Percentiles rank a stretch among this genome's conserved stretches.
Conservation (phyloP, 2,888 invertebrate genomes). For the Gastrophysa polygoni region DNA sequence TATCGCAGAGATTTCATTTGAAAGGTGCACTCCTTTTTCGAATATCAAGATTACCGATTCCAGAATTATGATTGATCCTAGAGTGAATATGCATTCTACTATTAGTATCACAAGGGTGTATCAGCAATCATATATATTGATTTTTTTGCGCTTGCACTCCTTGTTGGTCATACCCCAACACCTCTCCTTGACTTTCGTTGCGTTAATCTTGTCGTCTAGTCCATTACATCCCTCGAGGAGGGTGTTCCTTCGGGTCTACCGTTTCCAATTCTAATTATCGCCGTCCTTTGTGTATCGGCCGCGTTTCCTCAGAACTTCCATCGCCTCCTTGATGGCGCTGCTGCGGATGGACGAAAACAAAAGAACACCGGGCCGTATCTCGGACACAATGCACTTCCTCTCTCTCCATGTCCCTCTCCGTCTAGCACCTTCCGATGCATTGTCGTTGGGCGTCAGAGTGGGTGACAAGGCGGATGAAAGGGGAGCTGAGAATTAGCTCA, state of each 20-base stretch:
- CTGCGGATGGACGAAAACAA: constrained; percentile 44
- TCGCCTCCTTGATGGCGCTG: not conserved
- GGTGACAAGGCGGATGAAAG: not conserved
- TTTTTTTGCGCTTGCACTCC: too few species aligned
- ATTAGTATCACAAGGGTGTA: too few species aligned
- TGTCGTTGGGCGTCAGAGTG: constrained; percentile 60
- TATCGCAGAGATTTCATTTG: too few species aligned
- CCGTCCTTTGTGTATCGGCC: not conserved
- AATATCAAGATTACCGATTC: too few species aligned
- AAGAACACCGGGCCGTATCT: constrained; percentile 48
- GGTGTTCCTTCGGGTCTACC: not conserved
- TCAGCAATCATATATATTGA: too few species aligned
- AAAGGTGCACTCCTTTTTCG: too few species aligned
- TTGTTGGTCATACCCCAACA: too few species aligned
- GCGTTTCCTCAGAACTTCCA: not conserved
- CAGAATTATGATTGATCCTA: too few species aligned
- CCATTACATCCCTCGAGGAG: not conserved
- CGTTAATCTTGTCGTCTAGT: too few species aligned
- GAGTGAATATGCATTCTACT: too few species aligned
- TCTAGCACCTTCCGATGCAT: constrained; percentile 56
- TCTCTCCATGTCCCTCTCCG: constrained; percentile 42
- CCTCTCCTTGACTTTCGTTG: too few species aligned
- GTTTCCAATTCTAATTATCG: not conserved
- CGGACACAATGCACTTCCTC: constrained; percentile 59
- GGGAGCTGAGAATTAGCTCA: not conserved